Conservation (phyloP, 2,888 invertebrate genomes). For the Trichogramma dendrolimi region DNA sequence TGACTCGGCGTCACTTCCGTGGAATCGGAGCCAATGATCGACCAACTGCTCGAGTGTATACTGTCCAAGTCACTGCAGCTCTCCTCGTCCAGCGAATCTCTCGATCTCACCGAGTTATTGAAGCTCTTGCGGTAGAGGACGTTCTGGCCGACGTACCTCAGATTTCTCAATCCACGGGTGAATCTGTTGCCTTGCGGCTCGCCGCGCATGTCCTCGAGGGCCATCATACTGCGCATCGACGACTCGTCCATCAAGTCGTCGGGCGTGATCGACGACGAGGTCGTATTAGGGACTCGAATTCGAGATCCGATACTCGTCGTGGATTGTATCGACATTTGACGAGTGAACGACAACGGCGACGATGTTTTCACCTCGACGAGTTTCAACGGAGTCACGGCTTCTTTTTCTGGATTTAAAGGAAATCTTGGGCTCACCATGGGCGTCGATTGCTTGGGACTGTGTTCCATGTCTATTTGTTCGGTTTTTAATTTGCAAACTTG, state of each 20-base stretch:
- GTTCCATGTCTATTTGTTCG: background rate
- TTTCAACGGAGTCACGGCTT: slow-evolving; percentile 28
- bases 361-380: slow-evolving; percentile 32
- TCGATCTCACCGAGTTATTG: slow-evolving; percentile 45
- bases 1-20: slow-evolving; percentile 34
- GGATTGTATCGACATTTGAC: slow-evolving; percentile 28
- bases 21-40: slow-evolving; percentile 37
- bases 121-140: slow-evolving; percentile 58
- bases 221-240: slow-evolving; percentile 48
- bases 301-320: slow-evolving; percentile 17
- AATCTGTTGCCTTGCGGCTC: slow-evolving; percentile 54
- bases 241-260: slow-evolving; percentile 48
- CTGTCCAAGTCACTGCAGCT: slow-evolving; percentile 49
- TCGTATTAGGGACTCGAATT: slow-evolving; percentile 17
- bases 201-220: slow-evolving; percentile 62
- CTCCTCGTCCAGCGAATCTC: slow-evolving; percentile 55
- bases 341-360: slow-evolving; percentile 21
- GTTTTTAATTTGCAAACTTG: too few species aligned
- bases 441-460: slow-evolving; percentile 31
- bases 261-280: slow-evolving; percentile 19
- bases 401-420: slow-evolving; percentile 33
- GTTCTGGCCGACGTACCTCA: slow-evolving; percentile 61
- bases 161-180: slow-evolving; percentile 60
- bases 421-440: slow-evolving; percentile 34
- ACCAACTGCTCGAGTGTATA: slow-evolving; percentile 38